Evolutionary conservation across 2,113 vertebrate genomes (phyloP).

Genomic region (Pseudopipra pipra): DNA sequence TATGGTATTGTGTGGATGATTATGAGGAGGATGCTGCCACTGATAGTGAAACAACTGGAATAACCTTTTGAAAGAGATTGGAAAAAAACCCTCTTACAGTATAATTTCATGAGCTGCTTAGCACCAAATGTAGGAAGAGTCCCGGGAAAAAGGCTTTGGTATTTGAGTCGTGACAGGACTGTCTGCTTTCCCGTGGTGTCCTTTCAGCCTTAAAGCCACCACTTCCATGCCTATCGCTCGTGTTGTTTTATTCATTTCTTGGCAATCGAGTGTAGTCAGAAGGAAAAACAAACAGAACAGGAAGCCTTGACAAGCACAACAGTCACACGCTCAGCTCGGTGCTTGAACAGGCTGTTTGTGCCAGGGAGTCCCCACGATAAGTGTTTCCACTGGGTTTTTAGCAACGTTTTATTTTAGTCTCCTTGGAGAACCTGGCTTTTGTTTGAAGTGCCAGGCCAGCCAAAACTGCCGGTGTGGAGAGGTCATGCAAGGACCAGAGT

Average conservation of each 20-base stretch:
- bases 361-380: not conserved
- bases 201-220: not conserved
- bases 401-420: slow-evolving; percentile 7
- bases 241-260: slow-evolving; percentile 41
- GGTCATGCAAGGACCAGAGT: not conserved
- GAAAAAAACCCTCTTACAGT: not conserved
- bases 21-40: not conserved
- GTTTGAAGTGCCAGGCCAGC: not conserved
- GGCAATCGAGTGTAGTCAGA: slow-evolving; percentile 50
- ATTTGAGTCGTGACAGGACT: not conserved
- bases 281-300: slow-evolving; percentile 71
- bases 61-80: not conserved
- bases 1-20: not conserved
- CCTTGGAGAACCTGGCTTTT: slow-evolving; percentile 22
- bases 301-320: slow-evolving; percentile 51
- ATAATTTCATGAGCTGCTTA: not conserved
- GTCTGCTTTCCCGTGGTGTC: not conserved
- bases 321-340: not conserved
- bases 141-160: not conserved
- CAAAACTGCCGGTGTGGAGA: rapidly evolving
- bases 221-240: not conserved
- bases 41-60: not conserved
- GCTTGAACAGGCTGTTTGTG: not conserved
- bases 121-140: not conserved
- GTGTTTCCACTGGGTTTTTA: slow-evolving; percentile 23